A percentile compares a stretch with the other conserved stretches of the same genome.
Evolutionary conservation across 2,797 vertebrate genomes (phyloP).

Genomic region (Nothura maculosa): DNA sequence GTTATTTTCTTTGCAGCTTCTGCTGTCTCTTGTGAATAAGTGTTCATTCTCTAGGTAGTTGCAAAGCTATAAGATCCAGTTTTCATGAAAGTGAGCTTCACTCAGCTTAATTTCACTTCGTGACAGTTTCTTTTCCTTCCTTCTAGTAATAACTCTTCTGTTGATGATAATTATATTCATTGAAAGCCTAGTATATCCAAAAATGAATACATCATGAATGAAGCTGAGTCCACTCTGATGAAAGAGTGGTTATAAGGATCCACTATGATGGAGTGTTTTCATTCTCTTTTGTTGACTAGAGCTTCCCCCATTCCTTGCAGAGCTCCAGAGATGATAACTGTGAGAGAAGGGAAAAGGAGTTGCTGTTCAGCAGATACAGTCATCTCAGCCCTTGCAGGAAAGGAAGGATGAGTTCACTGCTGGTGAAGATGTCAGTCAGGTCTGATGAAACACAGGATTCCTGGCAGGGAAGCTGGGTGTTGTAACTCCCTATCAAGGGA

Average conservation of each 20-base stretch:
- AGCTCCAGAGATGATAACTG: neutral
- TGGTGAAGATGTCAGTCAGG: neutral
- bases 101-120: neutral
- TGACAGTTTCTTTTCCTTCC: neutral
- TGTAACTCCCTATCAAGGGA: neutral
- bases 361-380: neutral
- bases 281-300: neutral
- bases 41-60: neutral
- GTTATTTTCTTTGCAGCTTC: constrained; percentile 12
- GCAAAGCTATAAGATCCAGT: neutral
- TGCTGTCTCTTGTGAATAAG: neutral
- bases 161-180: neutral
- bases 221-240: neutral
- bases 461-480: neutral
- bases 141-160: neutral
- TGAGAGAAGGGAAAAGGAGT: neutral
- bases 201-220: neutral
- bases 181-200: neutral
- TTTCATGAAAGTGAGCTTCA: neutral
- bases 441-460: neutral
- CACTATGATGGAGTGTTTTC: neutral
- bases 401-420: neutral
- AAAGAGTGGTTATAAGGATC: neutral
- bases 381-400: neutral
- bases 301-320: neutral